A percentile compares a stretch with the other conserved stretches of the same genome.
Conservation (phyloP, 2,888 invertebrate genomes). For the Cryptophagus acutangulus region DNA sequence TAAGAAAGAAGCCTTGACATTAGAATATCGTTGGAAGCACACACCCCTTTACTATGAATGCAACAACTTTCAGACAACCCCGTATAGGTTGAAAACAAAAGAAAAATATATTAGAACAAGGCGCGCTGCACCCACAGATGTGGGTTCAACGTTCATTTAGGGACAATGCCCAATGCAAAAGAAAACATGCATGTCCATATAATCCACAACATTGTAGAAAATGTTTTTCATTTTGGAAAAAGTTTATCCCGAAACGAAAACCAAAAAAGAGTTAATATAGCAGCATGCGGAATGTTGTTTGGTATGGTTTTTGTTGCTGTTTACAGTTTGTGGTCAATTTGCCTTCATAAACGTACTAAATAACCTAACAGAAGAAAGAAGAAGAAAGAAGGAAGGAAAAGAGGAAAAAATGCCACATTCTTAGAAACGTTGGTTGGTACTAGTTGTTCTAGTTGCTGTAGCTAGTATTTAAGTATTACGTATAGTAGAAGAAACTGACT, state of each 20-base stretch:
- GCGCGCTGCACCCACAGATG: slow-evolving; percentile 16
- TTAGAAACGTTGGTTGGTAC: background rate
- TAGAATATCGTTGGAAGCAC: too few species aligned
- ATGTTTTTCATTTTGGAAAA: too few species aligned
- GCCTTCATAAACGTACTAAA: slow-evolving; percentile 1
- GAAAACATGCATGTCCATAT: slow-evolving; percentile 7
- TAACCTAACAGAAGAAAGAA: too few species aligned
- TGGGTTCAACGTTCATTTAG: slow-evolving; percentile 16
- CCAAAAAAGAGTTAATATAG: background rate
- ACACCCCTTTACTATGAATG: too few species aligned
- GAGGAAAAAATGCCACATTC: background rate
- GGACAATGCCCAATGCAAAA: slow-evolving; percentile 17
- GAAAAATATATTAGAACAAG: slow-evolving; percentile 18
- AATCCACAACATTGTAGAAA: too few species aligned
- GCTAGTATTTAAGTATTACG: background rate
- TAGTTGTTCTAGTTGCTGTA: background rate
- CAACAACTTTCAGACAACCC: too few species aligned
- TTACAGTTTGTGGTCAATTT: slow-evolving; percentile 1
- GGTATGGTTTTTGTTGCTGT: too few species aligned
- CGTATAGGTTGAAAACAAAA: too few species aligned
- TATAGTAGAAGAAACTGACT: too few species aligned
- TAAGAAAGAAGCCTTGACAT: too few species aligned
- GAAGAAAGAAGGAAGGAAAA: too few species aligned
- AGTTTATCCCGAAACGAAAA: too few species aligned
- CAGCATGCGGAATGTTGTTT: slow-evolving; percentile 1